These are phyloP conservation scores for Pipistrellus pipistrellus DNA, from an alignment of 2,797 vertebrate species.

Conservation along the genomic window DNA sequence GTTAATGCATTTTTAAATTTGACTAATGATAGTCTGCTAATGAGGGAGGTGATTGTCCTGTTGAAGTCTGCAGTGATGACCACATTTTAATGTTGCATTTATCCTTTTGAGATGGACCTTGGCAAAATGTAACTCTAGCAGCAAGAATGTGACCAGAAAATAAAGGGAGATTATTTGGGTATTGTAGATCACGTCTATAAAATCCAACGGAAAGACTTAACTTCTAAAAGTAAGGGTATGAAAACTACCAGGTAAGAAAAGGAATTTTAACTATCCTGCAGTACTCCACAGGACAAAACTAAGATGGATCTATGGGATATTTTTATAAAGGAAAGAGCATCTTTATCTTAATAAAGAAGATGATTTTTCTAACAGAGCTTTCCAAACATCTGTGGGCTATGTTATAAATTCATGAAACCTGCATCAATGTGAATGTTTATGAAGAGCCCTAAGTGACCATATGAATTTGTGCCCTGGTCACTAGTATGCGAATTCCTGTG, in stretches of 20 bases:
- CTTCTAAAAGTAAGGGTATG: not conserved
- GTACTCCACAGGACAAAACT: not conserved
- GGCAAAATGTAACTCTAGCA: not conserved
- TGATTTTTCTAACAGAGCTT: not conserved
- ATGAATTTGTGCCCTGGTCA: too few relatives aligned
- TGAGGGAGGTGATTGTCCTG: not conserved
- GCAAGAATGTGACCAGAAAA: not conserved
- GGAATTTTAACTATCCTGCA: not conserved
- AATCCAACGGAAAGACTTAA: slow-evolving; percentile 13
- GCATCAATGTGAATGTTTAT: not conserved
- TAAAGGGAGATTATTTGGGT: not conserved
- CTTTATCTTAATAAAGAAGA: not conserved
- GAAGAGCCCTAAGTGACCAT: not conserved
- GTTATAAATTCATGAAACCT: not conserved
- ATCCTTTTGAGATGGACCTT: not conserved
- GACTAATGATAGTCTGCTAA: not conserved
- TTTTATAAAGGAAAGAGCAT: not conserved
- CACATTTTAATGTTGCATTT: not conserved
- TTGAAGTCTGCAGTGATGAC: not conserved
- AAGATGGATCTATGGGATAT: not conserved
- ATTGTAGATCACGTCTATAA: not conserved
- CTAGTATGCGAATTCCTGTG: not conserved
- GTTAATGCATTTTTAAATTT: not conserved
- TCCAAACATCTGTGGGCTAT: not conserved
- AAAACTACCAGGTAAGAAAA: slow-evolving; percentile 23